Evolutionary conservation across 2,797 vertebrate species (phyloP).

Genomic region (Microctenopoma stevenorrisi): DNA sequence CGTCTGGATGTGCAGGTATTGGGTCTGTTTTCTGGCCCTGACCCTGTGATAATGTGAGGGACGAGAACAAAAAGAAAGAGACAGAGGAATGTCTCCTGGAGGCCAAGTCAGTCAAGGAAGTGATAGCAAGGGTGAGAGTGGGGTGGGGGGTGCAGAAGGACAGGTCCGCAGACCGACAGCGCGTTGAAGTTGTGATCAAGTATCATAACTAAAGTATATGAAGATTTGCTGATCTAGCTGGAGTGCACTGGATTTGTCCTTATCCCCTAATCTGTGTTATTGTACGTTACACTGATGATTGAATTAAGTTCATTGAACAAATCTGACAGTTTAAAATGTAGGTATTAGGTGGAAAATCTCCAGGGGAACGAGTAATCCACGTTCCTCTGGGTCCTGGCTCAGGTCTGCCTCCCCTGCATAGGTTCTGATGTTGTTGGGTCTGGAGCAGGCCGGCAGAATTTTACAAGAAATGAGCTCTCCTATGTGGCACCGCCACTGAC

Average conservation of each 20-base stretch:
- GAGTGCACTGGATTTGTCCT: constrained; percentile 1
- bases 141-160: constrained; percentile 6
- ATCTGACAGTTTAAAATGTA: constrained; percentile 41
- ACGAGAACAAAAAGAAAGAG: constrained; percentile 40
- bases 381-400: constrained; percentile 69
- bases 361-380: constrained; percentile 49
- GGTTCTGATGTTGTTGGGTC: constrained; percentile 75
- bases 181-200: background rate
- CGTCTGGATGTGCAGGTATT: constrained; percentile 17
- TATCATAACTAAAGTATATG: constrained; percentile 2
- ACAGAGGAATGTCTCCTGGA: constrained; percentile 90
- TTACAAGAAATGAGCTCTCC: constrained; percentile 79
- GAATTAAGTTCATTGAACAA: constrained; percentile 44
- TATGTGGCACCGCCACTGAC: constrained; percentile 81
- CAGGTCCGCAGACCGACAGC: constrained; percentile 9
- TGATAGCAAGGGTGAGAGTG: constrained; percentile 26
- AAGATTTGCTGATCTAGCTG: background rate
- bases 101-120: constrained; percentile 77
- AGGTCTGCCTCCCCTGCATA: constrained; percentile 68
- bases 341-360: constrained; percentile 42
- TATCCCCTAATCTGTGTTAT: constrained; percentile 18
- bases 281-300: constrained; percentile 32
- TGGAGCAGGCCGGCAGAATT: constrained; percentile 57
- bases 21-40: constrained; percentile 36
- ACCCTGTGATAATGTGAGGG: constrained; percentile 36